Evolutionary conservation across 2,888 invertebrate genomes (phyloP).

Genomic region (Euzophera pinguis): DNA sequence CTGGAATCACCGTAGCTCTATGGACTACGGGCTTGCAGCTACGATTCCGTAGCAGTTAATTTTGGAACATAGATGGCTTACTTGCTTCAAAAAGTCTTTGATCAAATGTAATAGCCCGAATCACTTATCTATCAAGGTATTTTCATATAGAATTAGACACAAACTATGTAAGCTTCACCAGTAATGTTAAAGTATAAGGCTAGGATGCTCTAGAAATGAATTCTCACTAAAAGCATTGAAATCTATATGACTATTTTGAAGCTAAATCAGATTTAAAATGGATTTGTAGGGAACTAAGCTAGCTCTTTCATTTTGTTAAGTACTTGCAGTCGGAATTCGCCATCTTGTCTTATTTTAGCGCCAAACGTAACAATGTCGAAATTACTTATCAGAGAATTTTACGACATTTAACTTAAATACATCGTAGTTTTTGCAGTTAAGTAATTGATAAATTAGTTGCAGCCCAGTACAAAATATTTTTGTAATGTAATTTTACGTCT

Average conservation of each 20-base stretch:
- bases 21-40: not conserved
- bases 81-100: no score
- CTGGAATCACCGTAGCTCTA: not conserved
- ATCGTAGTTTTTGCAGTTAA: not conserved
- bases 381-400: no score
- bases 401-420: not conserved
- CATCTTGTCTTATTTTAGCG: constrained; percentile 10
- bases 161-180: no score
- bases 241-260: no score
- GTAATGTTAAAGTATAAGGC: no score
- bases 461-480: not conserved
- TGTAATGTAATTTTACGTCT: no score
- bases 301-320: not conserved
- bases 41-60: constrained; percentile 1
- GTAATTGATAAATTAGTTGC: not conserved
- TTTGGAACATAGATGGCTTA: not conserved
- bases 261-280: no score
- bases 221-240: no score
- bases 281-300: no score
- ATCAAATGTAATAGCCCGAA: no score
- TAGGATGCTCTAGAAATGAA: not conserved
- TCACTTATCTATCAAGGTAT: no score
- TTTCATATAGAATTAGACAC: no score
- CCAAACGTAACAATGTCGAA: not conserved
- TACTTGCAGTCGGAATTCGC: not conserved